These are phyloP conservation scores for Archaeoteleia sp. DNA, from an alignment of 2,888 invertebrate genomes.

Conservation along the genomic window DNA sequence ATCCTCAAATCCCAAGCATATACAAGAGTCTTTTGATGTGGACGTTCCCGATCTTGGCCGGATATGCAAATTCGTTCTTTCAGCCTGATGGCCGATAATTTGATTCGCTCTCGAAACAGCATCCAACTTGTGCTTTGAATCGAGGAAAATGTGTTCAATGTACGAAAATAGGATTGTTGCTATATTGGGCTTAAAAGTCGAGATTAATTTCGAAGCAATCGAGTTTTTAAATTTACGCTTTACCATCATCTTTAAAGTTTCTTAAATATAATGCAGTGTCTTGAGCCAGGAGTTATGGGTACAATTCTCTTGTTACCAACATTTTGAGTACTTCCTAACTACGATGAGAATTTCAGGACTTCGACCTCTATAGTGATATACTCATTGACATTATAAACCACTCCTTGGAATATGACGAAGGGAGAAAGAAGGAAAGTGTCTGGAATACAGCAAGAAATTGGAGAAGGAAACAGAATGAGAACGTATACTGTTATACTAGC, in stretches of 20 bases:
- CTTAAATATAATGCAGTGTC: slow-evolving; percentile 45
- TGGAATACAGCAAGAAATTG: not conserved
- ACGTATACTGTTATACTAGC: slow-evolving; percentile 27
- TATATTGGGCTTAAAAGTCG: no score
- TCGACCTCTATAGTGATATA: slow-evolving; percentile 15
- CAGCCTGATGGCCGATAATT: slow-evolving; percentile 25
- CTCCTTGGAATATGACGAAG: slow-evolving; percentile 13
- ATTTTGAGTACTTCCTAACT: slow-evolving; percentile 26
- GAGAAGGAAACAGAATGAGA: slow-evolving; percentile 17
- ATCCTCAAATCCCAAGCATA: slow-evolving; percentile 13
- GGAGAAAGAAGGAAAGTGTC: slow-evolving; percentile 18
- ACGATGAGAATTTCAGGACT: slow-evolving; percentile 20
- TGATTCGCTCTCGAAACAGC: slow-evolving; percentile 12
- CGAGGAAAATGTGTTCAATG: no score
- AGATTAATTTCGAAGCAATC: no score
- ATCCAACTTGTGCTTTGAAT: slow-evolving; percentile 28
- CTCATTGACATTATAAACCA: slow-evolving; percentile 36
- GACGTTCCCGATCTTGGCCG: slow-evolving; percentile 19
- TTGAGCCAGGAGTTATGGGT: slow-evolving; percentile 31
- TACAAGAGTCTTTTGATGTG: slow-evolving; percentile 22
- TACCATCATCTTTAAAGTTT: slow-evolving; percentile 24
- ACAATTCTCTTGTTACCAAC: slow-evolving; percentile 26
- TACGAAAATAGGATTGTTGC: no score
- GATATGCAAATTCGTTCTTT: slow-evolving; percentile 33
- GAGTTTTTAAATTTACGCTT: no score